phyloP scores from a whole-genome alignment of 2,113 vertebrate genomes.

The Stigmatopora nigra region DNA sequence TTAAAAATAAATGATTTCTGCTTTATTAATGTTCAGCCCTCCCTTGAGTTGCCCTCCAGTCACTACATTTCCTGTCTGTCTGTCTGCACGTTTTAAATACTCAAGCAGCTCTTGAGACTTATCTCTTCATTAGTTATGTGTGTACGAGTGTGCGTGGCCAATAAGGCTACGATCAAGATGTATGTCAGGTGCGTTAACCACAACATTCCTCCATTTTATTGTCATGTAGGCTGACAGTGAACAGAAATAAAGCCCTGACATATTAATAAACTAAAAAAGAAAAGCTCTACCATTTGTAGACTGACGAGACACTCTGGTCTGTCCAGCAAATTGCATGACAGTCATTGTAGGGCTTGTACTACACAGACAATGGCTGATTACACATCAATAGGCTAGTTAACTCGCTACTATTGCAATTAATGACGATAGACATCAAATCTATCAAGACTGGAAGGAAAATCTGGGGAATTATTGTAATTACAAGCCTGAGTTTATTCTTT shows the following conservation, averaged over 20 bases:
- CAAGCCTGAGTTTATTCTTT: no score
- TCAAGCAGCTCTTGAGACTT: constrained; percentile 49
- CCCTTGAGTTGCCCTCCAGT: constrained; percentile 29
- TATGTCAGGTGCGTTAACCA: constrained; percentile 25
- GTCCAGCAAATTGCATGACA: constrained; percentile 23
- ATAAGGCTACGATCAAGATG: not conserved
- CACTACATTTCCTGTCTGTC: constrained; percentile 57
- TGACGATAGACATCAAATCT: no score
- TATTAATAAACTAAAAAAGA: constrained; percentile 30
- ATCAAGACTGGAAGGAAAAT: no score
- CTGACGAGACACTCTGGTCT: constrained; percentile 32
- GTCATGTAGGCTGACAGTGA: constrained; percentile 16
- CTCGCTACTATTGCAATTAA: not conserved
- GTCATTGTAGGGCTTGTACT: constrained; percentile 7
- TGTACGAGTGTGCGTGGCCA: not conserved
- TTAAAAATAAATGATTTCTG: constrained; percentile 82
- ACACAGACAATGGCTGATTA: constrained; percentile 1
- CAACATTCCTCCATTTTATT: constrained; percentile 9
- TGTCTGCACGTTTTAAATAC: constrained; percentile 52
- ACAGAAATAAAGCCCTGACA: constrained; percentile 18
- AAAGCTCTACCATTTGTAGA: constrained; percentile 21
- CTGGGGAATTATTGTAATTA: no score
- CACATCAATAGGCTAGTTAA: not conserved
- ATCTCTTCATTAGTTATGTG: constrained; percentile 21
- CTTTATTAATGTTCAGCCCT: constrained; percentile 71